Evolutionary conservation across 2,888 invertebrate genomes (phyloP), one percentile per base, ranked within the genome.

Genomic region (Drosophila helvetica): DNA sequence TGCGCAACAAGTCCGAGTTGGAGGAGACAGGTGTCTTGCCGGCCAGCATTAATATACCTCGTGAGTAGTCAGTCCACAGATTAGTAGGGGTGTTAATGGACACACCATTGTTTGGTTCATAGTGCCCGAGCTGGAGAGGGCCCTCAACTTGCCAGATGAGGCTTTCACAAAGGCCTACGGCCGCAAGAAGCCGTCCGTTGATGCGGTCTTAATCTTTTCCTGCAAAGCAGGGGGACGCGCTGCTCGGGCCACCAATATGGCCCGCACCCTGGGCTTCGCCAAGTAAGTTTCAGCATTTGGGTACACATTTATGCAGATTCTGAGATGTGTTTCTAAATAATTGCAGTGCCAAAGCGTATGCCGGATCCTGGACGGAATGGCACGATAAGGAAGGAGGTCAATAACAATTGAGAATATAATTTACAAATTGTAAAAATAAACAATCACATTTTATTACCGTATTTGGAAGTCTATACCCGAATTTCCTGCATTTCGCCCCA

Each of bases 31-130:
- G 96, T 8, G 93, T 93, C 76, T 93, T 96, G 72, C 96, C 96
- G 42, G 94, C 94, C 53, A 96, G 96, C 87, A 93, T 96, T 72
- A 96, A 96, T 87, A 96, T 96, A 90, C 96, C 96, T 86, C 93
- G 96, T 96, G 93, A 93, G 93, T 92, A 48, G 15, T 51, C 27
- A n/a, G 48, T 46, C 46, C 27, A 27, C 3, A 54, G 38, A n/a
- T 10, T 19, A 38, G 38, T 17, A 51, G 38, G 17, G 12, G 50
- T 47, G 45, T 67, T 56, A 72, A 63, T 19, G 5, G 9, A 25
- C 22, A 50, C 38, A 25, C 64, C 18, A n/a, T 1, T 42, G 4
- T n/a, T 22, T 18, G 19, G 9, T 51, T 64, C n/a, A 0, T 18
- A 92, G 92, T 92, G 64, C 78, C 89, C 1, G 86, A 90, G 1